These are phyloP conservation scores for Eremophila alpestris DNA, from an alignment of 2,797 vertebrate species.

Conservation along the genomic window DNA sequence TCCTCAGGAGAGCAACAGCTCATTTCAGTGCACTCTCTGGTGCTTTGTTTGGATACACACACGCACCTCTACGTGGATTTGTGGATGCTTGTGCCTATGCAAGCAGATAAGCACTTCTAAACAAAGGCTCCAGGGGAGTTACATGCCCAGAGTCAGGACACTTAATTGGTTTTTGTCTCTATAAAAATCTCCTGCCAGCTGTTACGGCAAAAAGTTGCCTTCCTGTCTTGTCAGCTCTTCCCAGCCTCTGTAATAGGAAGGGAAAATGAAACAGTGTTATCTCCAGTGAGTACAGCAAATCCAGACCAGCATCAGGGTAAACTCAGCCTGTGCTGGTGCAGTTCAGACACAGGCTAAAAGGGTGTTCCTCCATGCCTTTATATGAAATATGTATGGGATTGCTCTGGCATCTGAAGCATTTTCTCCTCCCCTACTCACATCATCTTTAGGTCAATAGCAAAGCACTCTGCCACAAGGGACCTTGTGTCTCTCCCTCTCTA, in stretches of 20 bases:
- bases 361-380: neutral
- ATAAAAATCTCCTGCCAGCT: conserved; percentile 33
- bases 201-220: neutral
- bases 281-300: neutral
- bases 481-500: neutral
- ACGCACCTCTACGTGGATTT: neutral
- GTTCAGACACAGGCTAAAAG: neutral
- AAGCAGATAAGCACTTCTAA: conserved; percentile 35
- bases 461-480: neutral
- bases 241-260: neutral
- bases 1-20: neutral
- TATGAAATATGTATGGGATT: conserved; percentile 21
- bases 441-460: conserved; percentile 21
- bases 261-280: neutral
- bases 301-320: neutral
- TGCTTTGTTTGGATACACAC: neutral
- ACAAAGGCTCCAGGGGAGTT: conserved; percentile 15
- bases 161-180: neutral
- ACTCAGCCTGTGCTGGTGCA: neutral
- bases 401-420: neutral
- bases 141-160: conserved; percentile 33
- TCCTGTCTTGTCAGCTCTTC: conserved; percentile 2
- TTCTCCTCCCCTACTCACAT: neutral
- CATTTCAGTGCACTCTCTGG: neutral
- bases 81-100: conserved; percentile 7